These are phyloP conservation scores for Corella eumyota DNA, from an alignment of 23 tunicate species.

Conservation along the genomic window DNA sequence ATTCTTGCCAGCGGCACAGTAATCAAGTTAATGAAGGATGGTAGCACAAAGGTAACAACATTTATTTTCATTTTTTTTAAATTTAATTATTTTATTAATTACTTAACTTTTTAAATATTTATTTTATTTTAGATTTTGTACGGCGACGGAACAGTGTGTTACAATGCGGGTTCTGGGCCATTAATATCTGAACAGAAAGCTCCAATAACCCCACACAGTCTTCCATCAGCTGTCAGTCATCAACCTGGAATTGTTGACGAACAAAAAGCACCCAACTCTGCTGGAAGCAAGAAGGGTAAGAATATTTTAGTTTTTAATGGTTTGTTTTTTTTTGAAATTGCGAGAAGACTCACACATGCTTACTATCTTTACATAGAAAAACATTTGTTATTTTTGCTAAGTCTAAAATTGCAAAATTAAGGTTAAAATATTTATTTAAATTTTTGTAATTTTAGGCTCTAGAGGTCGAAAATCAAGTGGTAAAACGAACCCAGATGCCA, in stretches of 20 bases:
- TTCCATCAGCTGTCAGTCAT: constrained; percentile 58
- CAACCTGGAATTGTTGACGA: constrained; percentile 29
- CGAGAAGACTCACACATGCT: too few relatives aligned
- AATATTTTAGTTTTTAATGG: too few relatives aligned
- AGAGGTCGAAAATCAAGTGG: constrained; percentile 81
- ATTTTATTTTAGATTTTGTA: constrained; percentile 27
- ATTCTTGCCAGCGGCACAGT: constrained; percentile 64
- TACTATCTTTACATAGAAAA: too few relatives aligned
- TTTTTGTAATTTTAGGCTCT: constrained; percentile 26
- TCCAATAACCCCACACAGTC: constrained; percentile 65
- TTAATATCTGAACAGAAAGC: constrained; percentile 36
- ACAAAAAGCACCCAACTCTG: constrained; percentile 41
- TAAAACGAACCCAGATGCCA: constrained; percentile 61
- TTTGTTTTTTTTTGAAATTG: too few relatives aligned
- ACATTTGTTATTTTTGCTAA: not conserved
- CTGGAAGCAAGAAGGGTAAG: constrained; percentile 87
- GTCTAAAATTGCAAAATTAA: not conserved
- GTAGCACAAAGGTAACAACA: constrained; percentile 69
- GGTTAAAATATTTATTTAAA: not conserved
- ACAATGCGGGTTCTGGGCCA: constrained; percentile 71
- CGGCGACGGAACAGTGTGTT: constrained; percentile 71
- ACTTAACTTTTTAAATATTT: not conserved
- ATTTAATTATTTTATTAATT: not conserved
- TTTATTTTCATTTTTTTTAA: not conserved
- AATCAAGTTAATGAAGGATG: constrained; percentile 78